A percentile compares a stretch with the other conserved stretches of the same genome.
These are phyloP conservation scores for Pristionchus japonicus DNA, from an alignment of 2,888 invertebrate genomes.

Conservation along the genomic window DNA sequence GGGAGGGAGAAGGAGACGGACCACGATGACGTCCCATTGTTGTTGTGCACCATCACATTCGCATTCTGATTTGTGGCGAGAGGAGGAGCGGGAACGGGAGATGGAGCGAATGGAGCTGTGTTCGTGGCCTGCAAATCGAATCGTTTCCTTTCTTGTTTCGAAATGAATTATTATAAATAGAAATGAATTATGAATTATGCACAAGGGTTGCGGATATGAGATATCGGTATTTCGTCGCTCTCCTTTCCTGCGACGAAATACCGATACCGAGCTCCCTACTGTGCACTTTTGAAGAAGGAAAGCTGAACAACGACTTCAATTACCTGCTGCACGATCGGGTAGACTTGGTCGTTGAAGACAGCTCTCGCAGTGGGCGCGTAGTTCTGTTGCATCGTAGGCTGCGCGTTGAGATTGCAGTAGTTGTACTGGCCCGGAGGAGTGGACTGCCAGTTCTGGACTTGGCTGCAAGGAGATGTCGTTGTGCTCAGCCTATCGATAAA, in stretches of 20 bases:
- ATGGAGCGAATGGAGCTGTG: not conserved
- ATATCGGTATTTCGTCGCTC: too few species aligned
- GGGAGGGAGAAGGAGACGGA: slow-evolving; percentile 47
- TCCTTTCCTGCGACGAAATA: too few species aligned
- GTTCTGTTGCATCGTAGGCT: slow-evolving; percentile 52
- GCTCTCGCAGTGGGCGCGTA: slow-evolving; percentile 58
- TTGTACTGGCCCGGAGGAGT: slow-evolving; percentile 55
- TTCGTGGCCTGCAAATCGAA: not conserved
- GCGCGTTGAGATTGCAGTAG: slow-evolving; percentile 58
- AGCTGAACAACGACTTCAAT: too few species aligned
- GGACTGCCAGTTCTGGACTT: slow-evolving; percentile 60
- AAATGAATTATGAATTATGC: too few species aligned
- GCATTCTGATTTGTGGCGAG: not conserved
- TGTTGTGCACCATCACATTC: slow-evolving; percentile 47
- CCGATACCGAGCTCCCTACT: too few species aligned
- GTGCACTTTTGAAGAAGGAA: too few species aligned
- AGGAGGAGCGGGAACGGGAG: slow-evolving; percentile 3
- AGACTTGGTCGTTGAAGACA: slow-evolving; percentile 63
- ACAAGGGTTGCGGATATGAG: too few species aligned
- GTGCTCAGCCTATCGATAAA: too few species aligned
- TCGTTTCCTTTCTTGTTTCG: not conserved
- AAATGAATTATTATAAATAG: not conserved
- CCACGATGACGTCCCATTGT: slow-evolving; percentile 17
- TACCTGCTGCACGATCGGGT: slow-evolving; percentile 54
- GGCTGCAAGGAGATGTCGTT: slow-evolving; percentile 47